These are phyloP conservation scores for Microctonus brassicae DNA, from an alignment of 2,888 invertebrate species.

Conservation along the genomic window DNA sequence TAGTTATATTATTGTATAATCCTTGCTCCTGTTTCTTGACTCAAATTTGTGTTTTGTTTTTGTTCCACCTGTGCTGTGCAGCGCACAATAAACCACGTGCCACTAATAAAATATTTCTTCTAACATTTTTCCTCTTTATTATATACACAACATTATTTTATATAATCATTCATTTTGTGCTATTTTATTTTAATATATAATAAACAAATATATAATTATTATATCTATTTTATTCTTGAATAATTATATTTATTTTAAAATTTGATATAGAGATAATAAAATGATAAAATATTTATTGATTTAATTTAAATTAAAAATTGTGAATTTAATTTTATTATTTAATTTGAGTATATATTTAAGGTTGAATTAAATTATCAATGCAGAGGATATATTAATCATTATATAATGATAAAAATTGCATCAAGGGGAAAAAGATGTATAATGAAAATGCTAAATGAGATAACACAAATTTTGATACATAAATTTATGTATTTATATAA, in stretches of 20 bases:
- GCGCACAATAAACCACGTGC: slow-evolving; percentile 63
- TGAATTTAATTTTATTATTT: too few species aligned
- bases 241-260: too few species aligned
- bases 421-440: not conserved
- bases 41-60: slow-evolving; percentile 37
- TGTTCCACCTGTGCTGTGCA: slow-evolving; percentile 36
- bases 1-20: slow-evolving; percentile 32
- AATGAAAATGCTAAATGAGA: not conserved
- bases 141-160: not conserved
- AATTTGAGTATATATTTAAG: too few species aligned
- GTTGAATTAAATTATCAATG: too few species aligned
- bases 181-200: too few species aligned
- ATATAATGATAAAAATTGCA: not conserved
- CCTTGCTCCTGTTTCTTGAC: slow-evolving; percentile 39
- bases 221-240: too few species aligned
- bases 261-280: too few species aligned
- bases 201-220: too few species aligned
- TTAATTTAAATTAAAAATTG: too few species aligned
- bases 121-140: slow-evolving; percentile 11
- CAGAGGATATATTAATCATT: not conserved
- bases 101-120: slow-evolving; percentile 64
- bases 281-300: too few species aligned
- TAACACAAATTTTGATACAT: slow-evolving; percentile 35
- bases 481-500: slow-evolving; percentile 22
- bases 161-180: not conserved